These are phyloP conservation scores for Thoracochromis brauschi DNA, from an alignment of 2,113 vertebrate genomes.

Conservation along the genomic window DNA sequence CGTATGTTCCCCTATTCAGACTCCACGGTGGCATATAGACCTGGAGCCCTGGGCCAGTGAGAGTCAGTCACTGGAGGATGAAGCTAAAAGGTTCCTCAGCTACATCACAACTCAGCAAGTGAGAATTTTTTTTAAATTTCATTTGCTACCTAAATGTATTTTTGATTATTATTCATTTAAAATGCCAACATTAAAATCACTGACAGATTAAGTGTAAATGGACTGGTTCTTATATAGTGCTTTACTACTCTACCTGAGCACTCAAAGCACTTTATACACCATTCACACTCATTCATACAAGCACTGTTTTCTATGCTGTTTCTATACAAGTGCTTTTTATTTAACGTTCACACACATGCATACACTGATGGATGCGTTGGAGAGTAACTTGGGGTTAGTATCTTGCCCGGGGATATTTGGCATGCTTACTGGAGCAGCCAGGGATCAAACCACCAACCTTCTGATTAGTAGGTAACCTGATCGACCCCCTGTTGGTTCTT, in stretches of 20 bases:
- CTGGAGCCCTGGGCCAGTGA: slow-evolving; percentile 85
- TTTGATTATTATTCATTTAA: not conserved
- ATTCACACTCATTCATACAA: not conserved
- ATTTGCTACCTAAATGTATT: not conserved
- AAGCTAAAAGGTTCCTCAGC: slow-evolving; percentile 83
- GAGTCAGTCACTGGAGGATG: slow-evolving; percentile 77
- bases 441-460: not conserved
- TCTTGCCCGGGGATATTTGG: not conserved
- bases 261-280: not conserved
- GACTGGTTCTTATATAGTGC: not conserved
- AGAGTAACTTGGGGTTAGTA: not conserved
- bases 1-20: slow-evolving; percentile 61
- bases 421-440: not conserved
- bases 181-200: not conserved
- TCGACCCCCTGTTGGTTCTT: not conserved
- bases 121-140: not conserved
- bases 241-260: accelerated
- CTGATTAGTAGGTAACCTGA: not conserved
- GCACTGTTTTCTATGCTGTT: not conserved
- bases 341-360: not conserved
- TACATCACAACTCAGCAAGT: slow-evolving; percentile 91
- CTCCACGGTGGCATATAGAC: slow-evolving; percentile 81
- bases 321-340: not conserved
- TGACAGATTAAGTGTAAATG: not conserved
- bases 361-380: not conserved